phyloP scores from a whole-genome alignment of 2,797 vertebrate species.

The Lepilemur ruficaudatus region DNA sequence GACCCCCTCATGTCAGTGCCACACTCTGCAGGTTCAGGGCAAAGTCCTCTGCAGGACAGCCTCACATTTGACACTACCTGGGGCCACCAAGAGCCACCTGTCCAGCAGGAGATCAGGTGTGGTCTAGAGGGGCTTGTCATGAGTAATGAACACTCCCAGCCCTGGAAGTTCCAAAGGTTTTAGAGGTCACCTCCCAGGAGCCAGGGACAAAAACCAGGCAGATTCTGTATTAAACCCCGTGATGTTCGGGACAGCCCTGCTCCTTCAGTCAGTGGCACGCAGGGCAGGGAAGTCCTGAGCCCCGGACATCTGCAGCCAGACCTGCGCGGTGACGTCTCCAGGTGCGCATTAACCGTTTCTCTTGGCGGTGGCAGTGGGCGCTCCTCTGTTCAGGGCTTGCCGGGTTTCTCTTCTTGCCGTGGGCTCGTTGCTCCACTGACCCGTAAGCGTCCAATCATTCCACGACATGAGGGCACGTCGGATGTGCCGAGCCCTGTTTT shows the following conservation, averaged over 20 bases:
- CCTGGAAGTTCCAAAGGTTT: not conserved
- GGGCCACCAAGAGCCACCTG: not conserved
- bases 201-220: not conserved
- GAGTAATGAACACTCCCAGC: rapidly evolving
- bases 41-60: rapidly evolving
- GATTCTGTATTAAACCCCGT: rapidly evolving
- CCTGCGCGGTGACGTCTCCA: rapidly evolving
- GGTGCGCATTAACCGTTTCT: rapidly evolving
- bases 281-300: not conserved
- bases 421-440: rapidly evolving
- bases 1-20: rapidly evolving
- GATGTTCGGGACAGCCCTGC: rapidly evolving
- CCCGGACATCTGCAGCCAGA: rapidly evolving
- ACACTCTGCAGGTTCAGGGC: not conserved
- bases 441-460: rapidly evolving
- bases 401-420: not conserved
- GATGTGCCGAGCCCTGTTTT: rapidly evolving
- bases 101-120: not conserved
- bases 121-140: not conserved
- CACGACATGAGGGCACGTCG: rapidly evolving
- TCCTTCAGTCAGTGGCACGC: not conserved
- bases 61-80: not conserved
- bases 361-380: rapidly evolving
- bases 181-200: not conserved
- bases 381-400: rapidly evolving